Evolutionary conservation across 2,888 invertebrate species (phyloP).

Genomic region (Byasa hedistus): DNA sequence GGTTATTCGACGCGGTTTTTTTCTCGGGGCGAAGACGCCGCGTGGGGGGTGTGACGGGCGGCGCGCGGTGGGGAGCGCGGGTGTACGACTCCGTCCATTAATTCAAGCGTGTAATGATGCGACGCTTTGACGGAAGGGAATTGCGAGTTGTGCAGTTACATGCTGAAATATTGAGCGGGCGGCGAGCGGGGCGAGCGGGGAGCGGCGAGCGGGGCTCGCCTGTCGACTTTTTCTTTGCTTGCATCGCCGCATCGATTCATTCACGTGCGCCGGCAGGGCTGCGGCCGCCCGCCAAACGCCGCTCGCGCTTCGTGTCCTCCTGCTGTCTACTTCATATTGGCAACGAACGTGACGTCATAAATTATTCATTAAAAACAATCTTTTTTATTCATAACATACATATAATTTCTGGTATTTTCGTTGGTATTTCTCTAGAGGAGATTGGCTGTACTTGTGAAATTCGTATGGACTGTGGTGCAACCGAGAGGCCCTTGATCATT

Average conservation of each 20-base stretch:
- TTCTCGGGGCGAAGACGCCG: conserved; percentile 29
- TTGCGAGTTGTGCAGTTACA: conserved; percentile 56
- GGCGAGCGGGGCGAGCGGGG: too few relatives aligned
- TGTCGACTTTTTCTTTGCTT: conserved; percentile 13
- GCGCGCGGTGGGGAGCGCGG: conserved; percentile 24
- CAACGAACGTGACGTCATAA: too few relatives aligned
- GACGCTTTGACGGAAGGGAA: conserved; percentile 47
- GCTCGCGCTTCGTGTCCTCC: background rate
- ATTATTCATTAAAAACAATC: too few relatives aligned
- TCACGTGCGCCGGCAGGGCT: conserved; percentile 8
- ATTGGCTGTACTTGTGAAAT: too few relatives aligned
- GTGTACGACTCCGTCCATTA: conserved; percentile 39
- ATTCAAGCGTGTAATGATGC: conserved; percentile 49
- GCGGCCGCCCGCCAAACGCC: conserved; percentile 1
- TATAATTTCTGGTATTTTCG: too few relatives aligned
- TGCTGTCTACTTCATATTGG: background rate
- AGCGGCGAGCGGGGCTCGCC: conserved; percentile 25
- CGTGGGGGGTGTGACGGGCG: conserved; percentile 3
- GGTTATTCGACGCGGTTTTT: conserved; percentile 40
- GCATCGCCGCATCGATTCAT: conserved; percentile 17
- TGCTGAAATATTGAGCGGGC: conserved; percentile 59
- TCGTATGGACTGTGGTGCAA: too few relatives aligned
- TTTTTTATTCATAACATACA: too few relatives aligned
- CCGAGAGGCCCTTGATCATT: too few relatives aligned
- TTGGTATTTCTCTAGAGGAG: too few relatives aligned